Base-by-base conservation (phyloP, 2,888 invertebrate genomes). In the Germaria angustata region DNA sequence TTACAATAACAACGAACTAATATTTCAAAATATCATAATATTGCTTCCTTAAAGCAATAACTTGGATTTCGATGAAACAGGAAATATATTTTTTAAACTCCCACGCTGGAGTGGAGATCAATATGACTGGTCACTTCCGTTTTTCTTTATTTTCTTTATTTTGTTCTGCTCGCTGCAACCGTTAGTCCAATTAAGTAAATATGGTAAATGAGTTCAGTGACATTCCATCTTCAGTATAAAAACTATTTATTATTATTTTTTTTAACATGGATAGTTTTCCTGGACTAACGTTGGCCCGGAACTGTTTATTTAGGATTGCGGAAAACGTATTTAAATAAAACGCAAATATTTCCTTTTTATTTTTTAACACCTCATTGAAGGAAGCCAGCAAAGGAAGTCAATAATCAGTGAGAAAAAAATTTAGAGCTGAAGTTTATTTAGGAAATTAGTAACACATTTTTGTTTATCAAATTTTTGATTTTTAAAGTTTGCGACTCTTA, bases 11-110 rank as follows among this genome's bases (percentile, higher is more conserved):
- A n/a, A n/a, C n/a, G n/a, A n/a, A n/a, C n/a, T n/a, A n/a, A n/a
- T n/a, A n/a, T n/a, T n/a, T n/a, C n/a, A n/a, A n/a, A n/a, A n/a
- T n/a, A n/a, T n/a, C n/a, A n/a, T n/a, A n/a, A n/a, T n/a, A n/a
- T n/a, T n/a, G n/a, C 73, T 81, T 81, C 46, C 72, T 46, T 20
- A 28, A 5, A 61, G 7, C 8, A 65, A 51, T n/a, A 2, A 59
- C 20, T 36, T 20, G 17, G 13, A 6, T 39, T 36, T 41, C 9
- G 1, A 2, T 1, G 15, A 41, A 28, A 34, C 15, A 57, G 20
- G 24, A 63, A 55, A 24, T 63, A 28, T 55, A 2, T 32, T 32
- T 41, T 28, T 41, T 24, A 22, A 53, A 73, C 59, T 80, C 79
- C 72, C 79, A 80, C 79, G 72, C 28, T 34, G 8, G 2, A 59